Percentiles rank a stretch among this genome's conserved stretches.
Evolutionary conservation across 2,113 vertebrate species (phyloP).

Genomic region (Ptilonorhynchus violaceus): DNA sequence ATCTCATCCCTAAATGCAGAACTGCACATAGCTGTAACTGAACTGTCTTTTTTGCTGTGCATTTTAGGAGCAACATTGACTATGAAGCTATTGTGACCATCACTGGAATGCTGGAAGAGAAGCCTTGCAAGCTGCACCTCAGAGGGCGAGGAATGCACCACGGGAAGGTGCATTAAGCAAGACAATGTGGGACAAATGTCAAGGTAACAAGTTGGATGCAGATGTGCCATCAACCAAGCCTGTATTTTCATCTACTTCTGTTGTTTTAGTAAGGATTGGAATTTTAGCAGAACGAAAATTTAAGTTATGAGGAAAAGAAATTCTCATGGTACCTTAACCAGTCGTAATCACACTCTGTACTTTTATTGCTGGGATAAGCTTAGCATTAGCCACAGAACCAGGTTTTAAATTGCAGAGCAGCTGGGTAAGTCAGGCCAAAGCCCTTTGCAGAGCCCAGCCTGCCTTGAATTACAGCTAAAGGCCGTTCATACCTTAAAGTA

Average conservation of each 20-base stretch:
- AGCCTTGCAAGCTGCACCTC: slow-evolving; percentile 69
- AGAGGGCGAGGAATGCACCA: slow-evolving; percentile 77
- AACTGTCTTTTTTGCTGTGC: background rate
- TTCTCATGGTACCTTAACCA: background rate
- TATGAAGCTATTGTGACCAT: slow-evolving; percentile 73
- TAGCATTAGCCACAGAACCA: background rate
- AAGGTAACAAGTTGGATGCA: background rate
- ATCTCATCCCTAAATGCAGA: background rate
- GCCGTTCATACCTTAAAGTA: background rate
- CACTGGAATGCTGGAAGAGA: slow-evolving; percentile 80
- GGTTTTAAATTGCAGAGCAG: background rate
- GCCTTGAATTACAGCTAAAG: background rate
- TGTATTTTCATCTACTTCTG: background rate
- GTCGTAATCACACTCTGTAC: background rate
- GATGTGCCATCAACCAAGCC: background rate
- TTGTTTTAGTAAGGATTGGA: background rate
- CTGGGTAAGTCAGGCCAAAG: background rate
- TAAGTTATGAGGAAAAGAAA: background rate
- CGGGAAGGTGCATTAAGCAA: slow-evolving; percentile 26
- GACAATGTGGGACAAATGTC: background rate
- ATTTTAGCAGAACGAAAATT: background rate
- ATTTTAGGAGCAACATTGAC: slow-evolving; percentile 67
- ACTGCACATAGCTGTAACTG: fast-evolving
- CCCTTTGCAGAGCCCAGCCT: background rate
- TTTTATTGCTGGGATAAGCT: background rate